Conservation (phyloP, 2,888 invertebrate genomes). For the Thymelicus sylvestris region DNA sequence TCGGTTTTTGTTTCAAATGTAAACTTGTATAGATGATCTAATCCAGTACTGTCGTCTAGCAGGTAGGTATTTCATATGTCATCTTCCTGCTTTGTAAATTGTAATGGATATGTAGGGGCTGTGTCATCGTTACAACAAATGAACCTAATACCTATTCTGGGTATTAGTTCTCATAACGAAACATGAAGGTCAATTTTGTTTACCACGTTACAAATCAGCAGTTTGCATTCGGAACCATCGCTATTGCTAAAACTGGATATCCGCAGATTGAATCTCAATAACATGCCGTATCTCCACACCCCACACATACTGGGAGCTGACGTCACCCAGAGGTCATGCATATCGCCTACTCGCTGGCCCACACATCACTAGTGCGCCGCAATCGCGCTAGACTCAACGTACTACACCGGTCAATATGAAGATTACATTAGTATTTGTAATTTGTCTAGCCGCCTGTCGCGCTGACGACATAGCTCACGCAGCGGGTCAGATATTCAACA, state of each 20-base stretch:
- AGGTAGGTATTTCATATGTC: neutral
- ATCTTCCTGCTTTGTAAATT: neutral
- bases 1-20: no score
- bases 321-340: slow-evolving; percentile 78
- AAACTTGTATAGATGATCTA: no score
- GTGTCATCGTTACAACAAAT: neutral
- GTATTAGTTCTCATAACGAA: slow-evolving; percentile 19
- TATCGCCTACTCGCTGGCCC: slow-evolving; percentile 63
- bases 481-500: slow-evolving; percentile 78
- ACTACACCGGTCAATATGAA: slow-evolving; percentile 63
- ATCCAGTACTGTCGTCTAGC: no score
- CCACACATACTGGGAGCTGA: slow-evolving; percentile 59
- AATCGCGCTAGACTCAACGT: slow-evolving; percentile 69
- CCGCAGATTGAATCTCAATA: slow-evolving; percentile 68
- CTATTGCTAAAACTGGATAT: slow-evolving; percentile 68
- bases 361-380: slow-evolving; percentile 78
- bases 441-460: slow-evolving; percentile 60
- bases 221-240: slow-evolving; percentile 53
- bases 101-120: neutral
- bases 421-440: slow-evolving; percentile 59
- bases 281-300: slow-evolving; percentile 62
- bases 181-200: slow-evolving; percentile 62
- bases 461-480: slow-evolving; percentile 73
- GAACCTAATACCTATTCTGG: slow-evolving; percentile 7
- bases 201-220: slow-evolving; percentile 46